Evolutionary conservation across 2,797 vertebrate species (phyloP), one percentile per base, ranked within the genome.

Genomic region (Karalla daura): DNA sequence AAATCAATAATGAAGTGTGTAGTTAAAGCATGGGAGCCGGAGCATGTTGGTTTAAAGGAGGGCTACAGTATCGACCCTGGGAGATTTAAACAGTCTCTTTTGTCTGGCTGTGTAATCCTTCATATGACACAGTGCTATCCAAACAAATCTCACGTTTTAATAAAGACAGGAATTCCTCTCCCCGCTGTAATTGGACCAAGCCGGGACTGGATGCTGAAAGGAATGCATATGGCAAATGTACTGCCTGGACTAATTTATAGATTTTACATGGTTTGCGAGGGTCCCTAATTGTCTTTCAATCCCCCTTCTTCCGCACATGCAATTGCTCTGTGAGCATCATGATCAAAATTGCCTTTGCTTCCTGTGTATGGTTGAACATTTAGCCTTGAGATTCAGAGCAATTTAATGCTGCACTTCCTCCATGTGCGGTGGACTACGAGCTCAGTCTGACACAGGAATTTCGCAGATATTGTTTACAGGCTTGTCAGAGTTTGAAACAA

Each of bases 141-240:
- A 85, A 84, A 84, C 72, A 80, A 83, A 87, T 85, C 70, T 85
- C 61, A 73, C 54, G 58, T 84, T 90, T 88, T 90, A 90, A 90
- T 90, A 86, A 91, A 90, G 81, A 74, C 75, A 79, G 86, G 81
- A 89, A 89, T 90, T 82, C 74, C 63, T 63, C 54, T 78, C 17
- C 33, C 66, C 56, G 56, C 28, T 47, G 27, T 20, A 56, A 63
- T 37, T 56, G 25, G 63, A 67, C 67, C 62, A 50, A 46, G 53
- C 37, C 58, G 4, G 25, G 54, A 69, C 75, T 63, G 59, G 52
- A 50, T 53, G 72, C 78, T 74, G 44, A 28, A 51, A 58, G 72
- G 62, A 76, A 74, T 45, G 25, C 36, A 60, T 40, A 58, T 58
- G 50, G 41, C 17, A 70, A 49, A 66, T 40, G 33, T 20, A 44